Conservation (phyloP, 2,113 vertebrate genomes). For the Archocentrus centrarchus region DNA sequence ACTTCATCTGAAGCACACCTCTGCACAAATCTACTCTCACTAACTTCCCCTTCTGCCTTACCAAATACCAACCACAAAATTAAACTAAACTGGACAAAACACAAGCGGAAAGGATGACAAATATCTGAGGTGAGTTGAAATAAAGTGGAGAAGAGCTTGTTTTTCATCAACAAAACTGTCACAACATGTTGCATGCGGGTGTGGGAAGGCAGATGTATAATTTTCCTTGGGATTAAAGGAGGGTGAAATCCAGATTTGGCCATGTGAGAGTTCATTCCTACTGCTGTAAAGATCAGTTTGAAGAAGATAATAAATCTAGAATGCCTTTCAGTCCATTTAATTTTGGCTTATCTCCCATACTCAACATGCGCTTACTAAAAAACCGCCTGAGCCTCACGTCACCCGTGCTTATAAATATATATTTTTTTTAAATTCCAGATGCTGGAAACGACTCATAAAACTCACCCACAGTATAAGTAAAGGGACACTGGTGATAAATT, state of each 20-base stretch:
- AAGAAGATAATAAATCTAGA: slow-evolving; percentile 48
- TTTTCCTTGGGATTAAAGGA: slow-evolving; percentile 63
- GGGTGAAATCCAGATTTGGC: slow-evolving; percentile 57
- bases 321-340: slow-evolving; percentile 53
- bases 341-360: slow-evolving; percentile 27
- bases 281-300: slow-evolving; percentile 29
- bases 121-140: not conserved
- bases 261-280: slow-evolving; percentile 33
- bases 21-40: slow-evolving; percentile 18
- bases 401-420: slow-evolving; percentile 37
- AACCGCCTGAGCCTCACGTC: slow-evolving; percentile 41
- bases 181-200: slow-evolving; percentile 55
- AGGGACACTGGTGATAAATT: slow-evolving; percentile 1
- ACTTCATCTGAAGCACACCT: slow-evolving; percentile 46
- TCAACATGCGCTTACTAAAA: slow-evolving; percentile 34
- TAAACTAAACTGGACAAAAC: not conserved
- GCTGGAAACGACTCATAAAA: slow-evolving; percentile 58
- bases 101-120: slow-evolving; percentile 1
- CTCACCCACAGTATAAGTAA: slow-evolving; percentile 37
- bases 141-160: slow-evolving; percentile 3
- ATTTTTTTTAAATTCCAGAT: not conserved
- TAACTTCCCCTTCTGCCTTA: not conserved
- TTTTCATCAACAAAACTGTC: slow-evolving; percentile 54
- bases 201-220: slow-evolving; percentile 51
- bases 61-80: not conserved